Evolutionary conservation across 2,113 vertebrate genomes (phyloP).

Genomic region (Crotophaga sulcirostris): DNA sequence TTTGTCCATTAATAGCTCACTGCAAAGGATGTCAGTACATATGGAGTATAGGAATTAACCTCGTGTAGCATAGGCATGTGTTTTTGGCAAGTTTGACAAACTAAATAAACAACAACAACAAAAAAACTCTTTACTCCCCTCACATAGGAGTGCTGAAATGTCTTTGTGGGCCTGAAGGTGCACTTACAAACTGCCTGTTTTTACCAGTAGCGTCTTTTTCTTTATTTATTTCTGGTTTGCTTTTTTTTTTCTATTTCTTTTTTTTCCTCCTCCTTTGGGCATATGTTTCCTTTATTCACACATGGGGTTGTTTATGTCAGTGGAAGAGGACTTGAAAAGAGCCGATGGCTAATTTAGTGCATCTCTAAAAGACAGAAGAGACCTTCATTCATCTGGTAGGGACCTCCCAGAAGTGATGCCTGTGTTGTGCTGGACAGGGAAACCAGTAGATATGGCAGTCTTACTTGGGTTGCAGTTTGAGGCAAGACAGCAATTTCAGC

Average conservation of each 20-base stretch:
- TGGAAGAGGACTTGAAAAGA: conserved; percentile 12
- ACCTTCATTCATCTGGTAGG: background rate
- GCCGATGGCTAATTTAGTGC: background rate
- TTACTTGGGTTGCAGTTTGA: background rate
- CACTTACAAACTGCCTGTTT: conserved; percentile 72
- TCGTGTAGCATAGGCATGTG: conserved; percentile 69
- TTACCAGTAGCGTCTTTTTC: conserved; percentile 1
- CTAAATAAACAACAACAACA: background rate
- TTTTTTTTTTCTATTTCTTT: accelerated
- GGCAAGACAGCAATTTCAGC: background rate
- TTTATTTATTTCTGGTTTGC: background rate
- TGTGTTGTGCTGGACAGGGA: background rate
- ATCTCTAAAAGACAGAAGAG: background rate
- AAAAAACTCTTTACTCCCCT: conserved; percentile 12
- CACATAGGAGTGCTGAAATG: conserved; percentile 69
- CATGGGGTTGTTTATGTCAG: background rate
- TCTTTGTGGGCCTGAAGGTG: conserved; percentile 80
- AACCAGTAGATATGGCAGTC: background rate
- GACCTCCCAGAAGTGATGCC: background rate
- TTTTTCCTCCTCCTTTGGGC: background rate
- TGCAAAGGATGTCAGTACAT: conserved; percentile 23
- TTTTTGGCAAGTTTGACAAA: conserved; percentile 30
- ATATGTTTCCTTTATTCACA: background rate
- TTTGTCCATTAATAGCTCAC: conserved; percentile 59
- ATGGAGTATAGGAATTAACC: conserved; percentile 39